phyloP scores from a whole-genome alignment of 2,797 vertebrate species.

The Macropodus opercularis region DNA sequence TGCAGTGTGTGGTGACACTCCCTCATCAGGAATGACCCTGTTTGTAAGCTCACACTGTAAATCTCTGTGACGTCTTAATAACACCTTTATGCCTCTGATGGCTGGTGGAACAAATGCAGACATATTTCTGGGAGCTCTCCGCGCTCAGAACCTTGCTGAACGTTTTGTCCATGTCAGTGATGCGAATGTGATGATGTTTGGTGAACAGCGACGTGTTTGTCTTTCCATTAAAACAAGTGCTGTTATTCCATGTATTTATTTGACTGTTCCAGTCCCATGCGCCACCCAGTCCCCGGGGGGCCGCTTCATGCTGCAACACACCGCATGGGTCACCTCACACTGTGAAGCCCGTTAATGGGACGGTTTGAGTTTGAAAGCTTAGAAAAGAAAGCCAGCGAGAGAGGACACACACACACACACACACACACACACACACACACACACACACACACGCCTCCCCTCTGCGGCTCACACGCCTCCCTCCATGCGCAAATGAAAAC shows the following conservation, averaged over 20 bases:
- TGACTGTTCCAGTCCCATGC: slow-evolving; percentile 60
- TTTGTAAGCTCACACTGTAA: slow-evolving; percentile 66
- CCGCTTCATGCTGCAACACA: slow-evolving; percentile 24
- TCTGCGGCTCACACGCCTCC: slow-evolving; percentile 36
- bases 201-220: no score
- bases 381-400: not conserved
- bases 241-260: slow-evolving; percentile 72
- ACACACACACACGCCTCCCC: slow-evolving; percentile 27
- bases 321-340: slow-evolving; percentile 36
- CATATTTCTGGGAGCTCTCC: slow-evolving; percentile 33
- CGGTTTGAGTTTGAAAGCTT: slow-evolving; percentile 10
- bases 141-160: slow-evolving; percentile 4
- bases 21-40: slow-evolving; percentile 74
- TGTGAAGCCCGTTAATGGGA: slow-evolving; percentile 22
- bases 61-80: slow-evolving; percentile 77
- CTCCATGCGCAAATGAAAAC: slow-evolving; percentile 41
- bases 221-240: slow-evolving; percentile 70
- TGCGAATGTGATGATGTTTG: no score
- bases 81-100: slow-evolving; percentile 58
- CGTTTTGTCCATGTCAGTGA: not conserved
- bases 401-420: not conserved
- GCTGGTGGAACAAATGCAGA: slow-evolving; percentile 49
- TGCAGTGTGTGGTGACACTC: slow-evolving; percentile 69
- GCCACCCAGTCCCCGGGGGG: slow-evolving; percentile 67
- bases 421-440: no score